phyloP scores from a whole-genome alignment of 2,888 invertebrate species.

The Euclidia mi region DNA sequence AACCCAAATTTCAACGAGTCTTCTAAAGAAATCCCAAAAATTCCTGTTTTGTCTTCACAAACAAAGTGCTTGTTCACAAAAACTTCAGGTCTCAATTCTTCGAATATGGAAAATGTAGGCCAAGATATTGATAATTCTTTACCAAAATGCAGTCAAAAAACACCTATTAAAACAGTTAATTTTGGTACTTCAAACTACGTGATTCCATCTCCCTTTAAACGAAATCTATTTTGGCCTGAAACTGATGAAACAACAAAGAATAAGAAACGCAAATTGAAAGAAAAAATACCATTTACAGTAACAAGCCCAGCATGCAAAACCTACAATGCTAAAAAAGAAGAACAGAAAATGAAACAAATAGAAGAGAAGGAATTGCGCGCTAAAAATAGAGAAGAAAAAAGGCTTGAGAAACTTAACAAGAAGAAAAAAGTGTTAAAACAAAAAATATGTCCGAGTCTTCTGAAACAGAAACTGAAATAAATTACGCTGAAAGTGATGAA shows the following conservation, averaged over 20 bases:
- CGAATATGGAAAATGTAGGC: neutral
- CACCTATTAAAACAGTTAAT: neutral
- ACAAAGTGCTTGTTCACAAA: neutral
- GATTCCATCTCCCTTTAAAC: conserved; percentile 19
- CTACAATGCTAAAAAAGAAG: conserved; percentile 1
- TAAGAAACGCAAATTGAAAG: neutral
- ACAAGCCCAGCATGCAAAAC: neutral
- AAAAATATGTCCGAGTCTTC: neutral
- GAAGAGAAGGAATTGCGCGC: conserved; percentile 5
- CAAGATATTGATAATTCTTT: conserved; percentile 5
- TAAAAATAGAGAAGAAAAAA: conserved; percentile 1
- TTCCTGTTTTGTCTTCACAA: too few species aligned
- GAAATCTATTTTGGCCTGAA: conserved; percentile 20
- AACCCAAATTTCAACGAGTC: neutral
- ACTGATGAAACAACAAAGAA: conserved; percentile 9
- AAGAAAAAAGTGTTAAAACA: conserved; percentile 2
- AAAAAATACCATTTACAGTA: conserved; percentile 4
- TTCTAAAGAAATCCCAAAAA: too few species aligned
- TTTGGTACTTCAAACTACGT: conserved; percentile 8
- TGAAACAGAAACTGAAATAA: conserved; percentile 8
- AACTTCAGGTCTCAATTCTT: conserved; percentile 3
- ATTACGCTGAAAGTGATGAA: conserved; percentile 10
- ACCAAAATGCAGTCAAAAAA: neutral
- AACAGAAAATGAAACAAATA: conserved; percentile 5
- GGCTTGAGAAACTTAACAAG: neutral